phyloP scores from a whole-genome alignment of 2,888 invertebrate species.

The Drosophila stalkeri region DNA sequence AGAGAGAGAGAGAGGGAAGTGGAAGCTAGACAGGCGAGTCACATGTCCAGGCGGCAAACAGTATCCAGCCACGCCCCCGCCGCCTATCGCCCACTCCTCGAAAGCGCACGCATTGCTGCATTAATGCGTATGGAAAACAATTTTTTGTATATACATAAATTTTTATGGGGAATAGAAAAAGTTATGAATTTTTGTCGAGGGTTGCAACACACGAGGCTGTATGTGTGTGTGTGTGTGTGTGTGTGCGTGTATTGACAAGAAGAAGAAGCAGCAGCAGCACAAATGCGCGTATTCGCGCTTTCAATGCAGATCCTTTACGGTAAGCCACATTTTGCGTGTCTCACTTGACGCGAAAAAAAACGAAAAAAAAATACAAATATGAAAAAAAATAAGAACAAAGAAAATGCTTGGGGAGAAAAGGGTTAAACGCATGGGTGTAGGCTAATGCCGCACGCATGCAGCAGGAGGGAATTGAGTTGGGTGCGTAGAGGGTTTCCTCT shows the following conservation, averaged over 20 bases:
- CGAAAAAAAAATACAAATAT: constrained; percentile 14
- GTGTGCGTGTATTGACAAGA: constrained; percentile 53
- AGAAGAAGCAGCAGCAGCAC: constrained; percentile 35
- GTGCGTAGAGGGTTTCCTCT: neutral
- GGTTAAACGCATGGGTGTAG: constrained; percentile 57
- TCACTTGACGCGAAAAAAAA: constrained; percentile 59
- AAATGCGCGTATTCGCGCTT: constrained; percentile 58
- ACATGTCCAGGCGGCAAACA: constrained; percentile 6
- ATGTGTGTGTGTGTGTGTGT: constrained; percentile 5
- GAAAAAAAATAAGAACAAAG: constrained; percentile 42
- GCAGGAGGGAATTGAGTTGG: neutral
- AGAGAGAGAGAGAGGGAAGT: neutral
- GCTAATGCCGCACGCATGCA: constrained; percentile 46
- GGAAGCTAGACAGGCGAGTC: constrained; percentile 9
- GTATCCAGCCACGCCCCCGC: constrained; percentile 1
- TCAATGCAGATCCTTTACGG: constrained; percentile 60
- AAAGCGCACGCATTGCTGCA: constrained; percentile 66
- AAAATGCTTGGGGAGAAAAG: constrained; percentile 34
- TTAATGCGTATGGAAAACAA: constrained; percentile 70
- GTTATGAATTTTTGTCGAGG: constrained; percentile 56
- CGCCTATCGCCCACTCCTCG: constrained; percentile 5
- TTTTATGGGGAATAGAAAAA: constrained; percentile 16
- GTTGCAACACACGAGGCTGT: constrained; percentile 44
- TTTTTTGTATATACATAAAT: constrained; percentile 28
- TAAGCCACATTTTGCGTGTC: constrained; percentile 75